phyloP scores from a whole-genome alignment of 2,888 invertebrate species.

The Neria commutata region DNA sequence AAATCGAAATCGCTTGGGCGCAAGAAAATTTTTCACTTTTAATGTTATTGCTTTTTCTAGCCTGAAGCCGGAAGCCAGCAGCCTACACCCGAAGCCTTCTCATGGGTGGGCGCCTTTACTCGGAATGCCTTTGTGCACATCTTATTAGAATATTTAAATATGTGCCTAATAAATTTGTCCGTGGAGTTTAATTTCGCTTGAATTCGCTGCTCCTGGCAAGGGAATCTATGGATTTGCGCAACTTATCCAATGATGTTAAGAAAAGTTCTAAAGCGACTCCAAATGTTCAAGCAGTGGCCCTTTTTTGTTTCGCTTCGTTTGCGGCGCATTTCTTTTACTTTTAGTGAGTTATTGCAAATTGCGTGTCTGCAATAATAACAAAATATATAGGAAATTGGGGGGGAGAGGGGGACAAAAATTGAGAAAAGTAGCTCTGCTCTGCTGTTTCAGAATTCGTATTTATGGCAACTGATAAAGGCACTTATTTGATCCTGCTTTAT shows the following conservation, averaged over 20 bases:
- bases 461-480: not conserved
- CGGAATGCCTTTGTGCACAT: too few relatives aligned
- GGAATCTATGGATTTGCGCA: not conserved
- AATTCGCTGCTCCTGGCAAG: too few relatives aligned
- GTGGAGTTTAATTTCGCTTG: too few relatives aligned
- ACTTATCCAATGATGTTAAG: not conserved
- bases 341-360: not conserved
- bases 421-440: not conserved
- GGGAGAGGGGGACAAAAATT: too few relatives aligned
- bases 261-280: too few relatives aligned
- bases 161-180: too few relatives aligned
- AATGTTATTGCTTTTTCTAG: not conserved
- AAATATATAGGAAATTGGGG: too few relatives aligned
- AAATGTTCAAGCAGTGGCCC: too few relatives aligned
- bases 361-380: not conserved
- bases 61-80: not conserved
- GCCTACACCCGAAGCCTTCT: too few relatives aligned
- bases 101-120: too few relatives aligned
- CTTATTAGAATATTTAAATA: too few relatives aligned
- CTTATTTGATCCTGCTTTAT: not conserved
- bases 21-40: slow-evolving; percentile 3
- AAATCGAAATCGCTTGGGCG: not conserved
- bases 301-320: not conserved
- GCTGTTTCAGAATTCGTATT: not conserved
- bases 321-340: not conserved